phyloP scores from a whole-genome alignment of 2,797 vertebrate genomes.

The Spatula clypeata region DNA sequence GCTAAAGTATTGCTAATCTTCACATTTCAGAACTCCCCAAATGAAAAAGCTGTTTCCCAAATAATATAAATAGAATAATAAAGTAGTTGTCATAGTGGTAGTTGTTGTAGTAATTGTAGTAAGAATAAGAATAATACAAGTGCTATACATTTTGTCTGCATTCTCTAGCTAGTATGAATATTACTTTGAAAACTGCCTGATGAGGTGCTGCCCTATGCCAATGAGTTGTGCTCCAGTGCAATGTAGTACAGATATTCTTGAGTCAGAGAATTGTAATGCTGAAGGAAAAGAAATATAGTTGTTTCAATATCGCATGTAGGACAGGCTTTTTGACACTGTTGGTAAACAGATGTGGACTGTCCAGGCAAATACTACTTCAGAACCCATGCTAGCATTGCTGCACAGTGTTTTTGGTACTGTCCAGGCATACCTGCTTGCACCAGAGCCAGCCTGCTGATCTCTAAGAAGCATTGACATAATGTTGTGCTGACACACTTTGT shows the following conservation, averaged over 20 bases:
- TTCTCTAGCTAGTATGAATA: not conserved
- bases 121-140: not conserved
- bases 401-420: not conserved
- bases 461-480: not conserved
- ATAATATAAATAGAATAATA: not conserved
- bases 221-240: rapidly evolving
- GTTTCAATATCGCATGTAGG: not conserved
- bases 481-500: not conserved
- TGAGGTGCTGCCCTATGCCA: not conserved
- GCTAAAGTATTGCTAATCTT: not conserved
- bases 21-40: not conserved
- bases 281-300: not conserved
- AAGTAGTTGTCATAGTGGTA: not conserved
- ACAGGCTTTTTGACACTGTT: not conserved
- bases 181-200: not conserved
- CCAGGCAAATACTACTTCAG: not conserved
- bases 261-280: not conserved
- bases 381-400: not conserved
- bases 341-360: not conserved
- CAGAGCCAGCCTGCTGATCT: not conserved
- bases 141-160: not conserved
- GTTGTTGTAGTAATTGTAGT: not conserved
- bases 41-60: not conserved
- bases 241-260: not conserved
- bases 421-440: not conserved